These are phyloP conservation scores for Ibidorhyncha struthersii DNA, from an alignment of 2,113 vertebrate genomes.

Conservation along the genomic window DNA sequence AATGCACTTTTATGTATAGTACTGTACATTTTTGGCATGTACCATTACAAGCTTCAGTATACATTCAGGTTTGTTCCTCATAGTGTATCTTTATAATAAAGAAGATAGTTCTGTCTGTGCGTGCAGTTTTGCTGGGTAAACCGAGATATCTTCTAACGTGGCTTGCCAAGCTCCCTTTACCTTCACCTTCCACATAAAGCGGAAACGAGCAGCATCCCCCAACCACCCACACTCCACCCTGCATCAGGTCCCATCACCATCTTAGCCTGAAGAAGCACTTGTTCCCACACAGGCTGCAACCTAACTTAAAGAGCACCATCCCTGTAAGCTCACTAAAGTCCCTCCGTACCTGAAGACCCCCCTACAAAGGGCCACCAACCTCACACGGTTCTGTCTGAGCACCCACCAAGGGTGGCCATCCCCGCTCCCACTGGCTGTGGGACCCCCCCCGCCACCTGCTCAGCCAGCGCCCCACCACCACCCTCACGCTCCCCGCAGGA, in stretches of 20 bases:
- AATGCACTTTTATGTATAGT: slow-evolving; percentile 97
- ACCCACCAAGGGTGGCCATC: background rate
- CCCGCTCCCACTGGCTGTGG: fast-evolving
- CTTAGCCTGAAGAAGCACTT: background rate
- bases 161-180: background rate
- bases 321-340: background rate
- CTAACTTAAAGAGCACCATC: background rate
- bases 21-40: slow-evolving; percentile 96
- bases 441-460: fast-evolving
- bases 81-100: slow-evolving; percentile 97
- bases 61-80: slow-evolving; percentile 83
- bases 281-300: background rate
- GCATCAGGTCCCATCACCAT: background rate
- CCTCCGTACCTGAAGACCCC: background rate
- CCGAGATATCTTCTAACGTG: fast-evolving
- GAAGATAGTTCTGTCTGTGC: slow-evolving; percentile 84
- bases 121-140: slow-evolving; percentile 21
- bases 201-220: background rate
- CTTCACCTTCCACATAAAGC: background rate
- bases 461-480: fast-evolving
- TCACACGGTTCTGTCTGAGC: background rate
- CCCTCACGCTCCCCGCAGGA: background rate
- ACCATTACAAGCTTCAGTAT: slow-evolving; percentile 86
- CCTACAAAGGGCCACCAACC: background rate
- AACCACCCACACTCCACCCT: background rate